Base-by-base conservation (phyloP, 1,140 invertebrate genomes). In the Hyles euphorbiae region DNA sequence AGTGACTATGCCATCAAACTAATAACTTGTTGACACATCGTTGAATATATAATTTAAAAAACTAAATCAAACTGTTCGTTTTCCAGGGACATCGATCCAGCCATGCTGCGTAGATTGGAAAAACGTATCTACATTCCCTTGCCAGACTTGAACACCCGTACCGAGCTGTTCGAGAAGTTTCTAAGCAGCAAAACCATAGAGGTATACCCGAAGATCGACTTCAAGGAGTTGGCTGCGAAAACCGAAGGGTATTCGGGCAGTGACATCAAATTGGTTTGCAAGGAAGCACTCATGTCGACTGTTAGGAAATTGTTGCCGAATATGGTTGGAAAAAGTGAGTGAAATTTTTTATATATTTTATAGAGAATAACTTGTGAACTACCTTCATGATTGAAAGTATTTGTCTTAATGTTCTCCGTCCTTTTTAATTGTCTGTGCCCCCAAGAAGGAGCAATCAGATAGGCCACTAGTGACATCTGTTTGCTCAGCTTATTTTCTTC, bases 231-330 rank as follows among this genome's bases (percentile, higher is more conserved):
- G 55, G 92, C 94, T 1, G 59, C 83, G 11, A 83, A 90, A 65
- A 96, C 95, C 0, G 91, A 94, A 22, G 93, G 93, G 3, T 98
- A 97, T 78, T 96, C 96, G 5, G 96, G 96, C 5, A 95, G 95
- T 12, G 97, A 99, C 77, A 93, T 98, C n/a, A 94, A 94, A 68
- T 81, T 96, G 63, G 91, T 97, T 7, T 97, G 96, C 74, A 98
- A 98, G 89, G 96, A 98, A 91, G 93, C 95, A 2, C 92, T 91
- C 61, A 95, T 96, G 93, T 62, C 65, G 0, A 76, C 72, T 6
- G 76, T 90, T 5, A 83, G 87, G 70, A 88, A 82, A 61, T 74
- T 79, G 68, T 56, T 87, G 45, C 81, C 83, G 0, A 63, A 59
- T 64, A 73, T 81, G 63, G 56, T 54, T 5, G 66, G 58, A 6